Conservation (phyloP, 2,888 invertebrate genomes). For the Mechanitis mazaeus region DNA sequence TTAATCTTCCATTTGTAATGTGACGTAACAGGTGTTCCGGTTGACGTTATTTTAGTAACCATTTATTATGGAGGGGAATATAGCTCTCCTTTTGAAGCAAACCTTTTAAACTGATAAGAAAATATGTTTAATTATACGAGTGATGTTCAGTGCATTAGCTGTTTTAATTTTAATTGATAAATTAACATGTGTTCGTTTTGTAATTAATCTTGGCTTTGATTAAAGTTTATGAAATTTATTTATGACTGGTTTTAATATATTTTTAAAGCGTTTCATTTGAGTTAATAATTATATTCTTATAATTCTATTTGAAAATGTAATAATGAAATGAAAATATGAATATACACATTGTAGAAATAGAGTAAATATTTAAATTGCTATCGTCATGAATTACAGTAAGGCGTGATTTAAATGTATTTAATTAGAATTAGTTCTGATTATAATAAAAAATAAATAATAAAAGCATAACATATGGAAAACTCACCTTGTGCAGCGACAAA, state of each 20-base stretch:
- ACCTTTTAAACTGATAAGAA: slow-evolving; percentile 56
- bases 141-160: slow-evolving; percentile 25
- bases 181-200: slow-evolving; percentile 12
- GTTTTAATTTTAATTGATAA: slow-evolving; percentile 24
- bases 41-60: slow-evolving; percentile 47
- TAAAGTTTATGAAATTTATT: background rate
- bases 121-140: slow-evolving; percentile 32
- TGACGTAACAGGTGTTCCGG: slow-evolving; percentile 58
- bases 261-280: too few relatives aligned
- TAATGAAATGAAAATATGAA: background rate
- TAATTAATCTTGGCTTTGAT: background rate
- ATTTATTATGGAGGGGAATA: slow-evolving; percentile 41
- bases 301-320: background rate
- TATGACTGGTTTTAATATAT: background rate
- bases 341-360: background rate
- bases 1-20: slow-evolving; percentile 55
- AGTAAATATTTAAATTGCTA: slow-evolving; percentile 1
- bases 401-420: slow-evolving; percentile 7
- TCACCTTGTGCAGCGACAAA: slow-evolving; percentile 60
- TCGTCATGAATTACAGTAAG: slow-evolving; percentile 9
- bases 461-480: slow-evolving; percentile 27
- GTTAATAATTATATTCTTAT: background rate
- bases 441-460: background rate
- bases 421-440: background rate
- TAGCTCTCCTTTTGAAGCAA: slow-evolving; percentile 59